Conservation (phyloP, 2,797 vertebrate genomes). For the Acrossocheilus wenchowensis region DNA sequence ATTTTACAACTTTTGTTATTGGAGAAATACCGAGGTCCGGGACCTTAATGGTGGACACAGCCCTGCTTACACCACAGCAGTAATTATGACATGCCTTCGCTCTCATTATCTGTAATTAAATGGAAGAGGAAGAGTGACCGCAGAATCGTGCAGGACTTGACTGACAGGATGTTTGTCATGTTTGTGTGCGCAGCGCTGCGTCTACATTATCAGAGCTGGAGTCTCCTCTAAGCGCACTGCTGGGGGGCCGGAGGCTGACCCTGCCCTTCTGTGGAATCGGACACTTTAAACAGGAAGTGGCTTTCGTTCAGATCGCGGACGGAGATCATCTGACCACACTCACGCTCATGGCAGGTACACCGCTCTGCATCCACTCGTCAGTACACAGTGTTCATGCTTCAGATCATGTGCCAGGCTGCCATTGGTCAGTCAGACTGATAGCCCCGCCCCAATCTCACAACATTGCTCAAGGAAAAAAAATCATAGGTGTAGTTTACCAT, state of each 20-base stretch:
- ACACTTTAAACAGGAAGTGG: slow-evolving; percentile 91
- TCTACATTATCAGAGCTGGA: slow-evolving; percentile 82
- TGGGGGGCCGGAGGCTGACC: slow-evolving; percentile 81
- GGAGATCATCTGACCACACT: slow-evolving; percentile 80
- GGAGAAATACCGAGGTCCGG: too few species aligned
- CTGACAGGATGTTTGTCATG: slow-evolving; percentile 18
- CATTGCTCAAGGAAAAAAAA: not conserved
- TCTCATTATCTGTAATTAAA: not conserved
- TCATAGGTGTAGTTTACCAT: not conserved
- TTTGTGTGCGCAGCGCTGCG: slow-evolving; percentile 77
- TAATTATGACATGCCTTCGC: not conserved
- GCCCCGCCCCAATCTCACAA: not conserved
- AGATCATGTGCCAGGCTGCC: not conserved
- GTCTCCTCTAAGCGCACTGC: slow-evolving; percentile 80
- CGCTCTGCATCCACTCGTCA: not conserved
- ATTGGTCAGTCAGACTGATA: not conserved
- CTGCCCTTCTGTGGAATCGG: slow-evolving; percentile 88
- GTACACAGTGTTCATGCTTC: not conserved
- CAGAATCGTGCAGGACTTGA: not conserved
- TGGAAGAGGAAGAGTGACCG: not conserved
- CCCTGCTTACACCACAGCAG: too few species aligned
- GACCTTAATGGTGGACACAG: too few species aligned
- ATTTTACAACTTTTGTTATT: too few species aligned
- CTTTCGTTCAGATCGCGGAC: slow-evolving; percentile 84
- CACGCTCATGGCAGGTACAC: slow-evolving; percentile 87